Evolutionary conservation across 2,888 invertebrate species (phyloP).

Genomic region (Campoplex capitator): DNA sequence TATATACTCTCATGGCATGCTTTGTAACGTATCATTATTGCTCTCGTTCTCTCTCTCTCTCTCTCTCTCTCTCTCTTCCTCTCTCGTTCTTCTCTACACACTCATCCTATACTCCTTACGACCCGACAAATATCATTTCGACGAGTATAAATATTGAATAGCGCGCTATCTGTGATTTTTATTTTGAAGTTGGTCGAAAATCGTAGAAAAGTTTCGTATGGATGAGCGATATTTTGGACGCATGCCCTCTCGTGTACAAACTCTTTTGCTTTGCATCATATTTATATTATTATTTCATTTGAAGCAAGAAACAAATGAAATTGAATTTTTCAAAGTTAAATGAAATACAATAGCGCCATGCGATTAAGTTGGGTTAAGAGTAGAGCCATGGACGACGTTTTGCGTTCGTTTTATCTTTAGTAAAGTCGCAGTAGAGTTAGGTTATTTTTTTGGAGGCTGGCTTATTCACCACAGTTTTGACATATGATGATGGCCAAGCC

Average conservation of each 20-base stretch:
- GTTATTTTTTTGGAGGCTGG: slow-evolving; percentile 87
- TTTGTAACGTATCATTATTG: slow-evolving; percentile 55
- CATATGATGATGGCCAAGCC: slow-evolving; percentile 99
- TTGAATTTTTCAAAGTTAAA: slow-evolving; percentile 20
- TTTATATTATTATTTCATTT: not conserved
- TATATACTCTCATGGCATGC: slow-evolving; percentile 53
- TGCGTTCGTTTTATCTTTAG: slow-evolving; percentile 68
- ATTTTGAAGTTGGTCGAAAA: slow-evolving; percentile 23
- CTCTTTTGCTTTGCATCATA: slow-evolving; percentile 57
- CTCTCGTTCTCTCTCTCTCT: slow-evolving; percentile 35
- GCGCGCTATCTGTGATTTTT: slow-evolving; percentile 23
- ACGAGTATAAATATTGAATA: slow-evolving; percentile 32
- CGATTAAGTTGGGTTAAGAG: slow-evolving; percentile 55
- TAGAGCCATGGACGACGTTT: slow-evolving; percentile 56
- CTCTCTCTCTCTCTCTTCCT: slow-evolving; percentile 11
- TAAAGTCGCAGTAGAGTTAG: slow-evolving; percentile 79
- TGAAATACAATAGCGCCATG: slow-evolving; percentile 2
- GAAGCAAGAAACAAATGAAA: slow-evolving; percentile 6
- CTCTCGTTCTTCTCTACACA: slow-evolving; percentile 32
- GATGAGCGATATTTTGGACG: slow-evolving; percentile 58
- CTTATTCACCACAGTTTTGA: slow-evolving; percentile 98
- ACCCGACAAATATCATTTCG: slow-evolving; percentile 58
- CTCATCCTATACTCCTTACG: slow-evolving; percentile 52
- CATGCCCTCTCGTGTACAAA: slow-evolving; percentile 58
- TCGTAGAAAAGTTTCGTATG: slow-evolving; percentile 47